Conservation (phyloP, 2,888 invertebrate genomes). For the Cenopis cana region DNA sequence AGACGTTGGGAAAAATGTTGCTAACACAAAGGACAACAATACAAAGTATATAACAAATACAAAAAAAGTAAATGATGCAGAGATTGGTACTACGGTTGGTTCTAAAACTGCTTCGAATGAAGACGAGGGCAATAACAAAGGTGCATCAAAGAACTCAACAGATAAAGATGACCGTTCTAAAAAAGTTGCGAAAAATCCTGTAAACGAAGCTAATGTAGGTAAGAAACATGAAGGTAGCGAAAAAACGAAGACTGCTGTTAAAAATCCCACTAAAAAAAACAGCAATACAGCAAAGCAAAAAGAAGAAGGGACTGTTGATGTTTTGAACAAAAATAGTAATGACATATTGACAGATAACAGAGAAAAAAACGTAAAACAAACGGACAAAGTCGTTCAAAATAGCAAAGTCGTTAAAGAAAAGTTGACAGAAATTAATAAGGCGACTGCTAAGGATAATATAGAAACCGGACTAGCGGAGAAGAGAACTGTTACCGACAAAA, state of each 20-base stretch:
- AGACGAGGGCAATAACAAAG: constrained; percentile 33
- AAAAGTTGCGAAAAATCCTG: background rate
- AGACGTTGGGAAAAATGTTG: constrained; percentile 15
- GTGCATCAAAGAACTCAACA: background rate
- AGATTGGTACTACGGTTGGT: background rate
- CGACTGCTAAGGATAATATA: background rate
- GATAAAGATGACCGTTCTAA: background rate
- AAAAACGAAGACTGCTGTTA: background rate
- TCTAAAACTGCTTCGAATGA: constrained; percentile 27
- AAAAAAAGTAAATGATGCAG: constrained; percentile 38
- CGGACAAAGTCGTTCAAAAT: background rate
- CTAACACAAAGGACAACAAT: constrained; percentile 34
- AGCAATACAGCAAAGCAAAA: background rate
- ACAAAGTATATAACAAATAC: constrained; percentile 34
- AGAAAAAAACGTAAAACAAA: constrained; percentile 5
- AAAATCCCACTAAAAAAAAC: background rate
- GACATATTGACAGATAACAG: background rate
- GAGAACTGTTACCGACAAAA: background rate
- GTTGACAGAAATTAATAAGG: background rate
- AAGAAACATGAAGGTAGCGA: background rate
- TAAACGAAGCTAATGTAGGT: background rate
- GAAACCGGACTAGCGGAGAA: background rate
- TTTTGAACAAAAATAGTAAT: background rate
- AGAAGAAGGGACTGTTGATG: background rate
- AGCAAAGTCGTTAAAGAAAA: constrained; percentile 1